phyloP scores from a whole-genome alignment of 1,140 invertebrate genomes.

The Littorina saxatilis region DNA sequence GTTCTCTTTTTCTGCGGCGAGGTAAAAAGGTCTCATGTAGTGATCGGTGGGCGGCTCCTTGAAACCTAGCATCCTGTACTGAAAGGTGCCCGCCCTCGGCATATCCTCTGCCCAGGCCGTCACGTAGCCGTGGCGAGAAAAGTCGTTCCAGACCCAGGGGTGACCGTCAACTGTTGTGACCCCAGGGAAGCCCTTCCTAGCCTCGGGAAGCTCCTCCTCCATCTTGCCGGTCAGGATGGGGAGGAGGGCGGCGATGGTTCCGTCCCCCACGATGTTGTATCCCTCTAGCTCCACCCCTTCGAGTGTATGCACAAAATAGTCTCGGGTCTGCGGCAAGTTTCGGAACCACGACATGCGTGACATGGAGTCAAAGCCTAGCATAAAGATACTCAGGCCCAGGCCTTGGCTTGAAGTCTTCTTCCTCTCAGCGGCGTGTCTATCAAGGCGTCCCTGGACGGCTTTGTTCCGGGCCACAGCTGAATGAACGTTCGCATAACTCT shows the following conservation, averaged over 20 bases:
- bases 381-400: constrained; percentile 90
- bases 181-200: constrained; percentile 83
- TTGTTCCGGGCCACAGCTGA: too few relatives aligned
- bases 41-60: constrained; percentile 92
- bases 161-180: constrained; percentile 85
- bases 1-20: constrained; percentile 77
- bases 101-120: constrained; percentile 87
- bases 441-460: too few relatives aligned
- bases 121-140: constrained; percentile 80
- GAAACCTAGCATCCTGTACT: too few relatives aligned
- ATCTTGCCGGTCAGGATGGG: too few relatives aligned
- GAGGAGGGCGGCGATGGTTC: constrained; percentile 94
- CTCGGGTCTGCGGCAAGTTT: constrained; percentile 88
- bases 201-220: constrained; percentile 80
- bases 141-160: constrained; percentile 79
- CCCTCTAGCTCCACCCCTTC: too few relatives aligned
- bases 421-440: too few relatives aligned
- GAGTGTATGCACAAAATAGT: too few relatives aligned
- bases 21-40: constrained; percentile 89
- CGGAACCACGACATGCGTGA: constrained; percentile 91
- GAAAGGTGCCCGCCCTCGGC: constrained; percentile 89
- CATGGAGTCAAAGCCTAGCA: constrained; percentile 94
- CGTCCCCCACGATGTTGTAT: too few relatives aligned
- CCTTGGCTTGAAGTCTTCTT: too few relatives aligned
- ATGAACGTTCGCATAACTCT: too few relatives aligned